Evolutionary conservation across 92 coral and sea anemone genomes (phyloP), one percentile per base, ranked within the genome.

Genomic region (Actinostola sp.): DNA sequence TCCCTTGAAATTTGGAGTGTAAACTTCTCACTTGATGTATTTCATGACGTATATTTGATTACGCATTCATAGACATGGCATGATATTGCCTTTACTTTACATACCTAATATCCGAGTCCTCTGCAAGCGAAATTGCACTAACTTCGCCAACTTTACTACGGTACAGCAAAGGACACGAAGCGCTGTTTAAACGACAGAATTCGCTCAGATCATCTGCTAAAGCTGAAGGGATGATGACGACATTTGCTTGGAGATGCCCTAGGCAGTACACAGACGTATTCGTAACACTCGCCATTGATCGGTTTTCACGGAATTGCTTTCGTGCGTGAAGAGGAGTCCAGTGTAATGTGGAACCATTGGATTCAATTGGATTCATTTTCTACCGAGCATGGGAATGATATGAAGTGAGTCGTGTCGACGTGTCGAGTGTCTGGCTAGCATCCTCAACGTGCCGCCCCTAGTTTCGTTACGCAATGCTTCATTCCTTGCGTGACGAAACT

Each of bases 71-170:
- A n/a, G n/a, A 8, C 15, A 7, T 15, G 15, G 46, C 46, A 7
- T 7, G 15, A 41, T 48, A 3, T 4, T 48, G 3, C 5, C n/a
- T 2, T 4, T 6, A 48, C 54, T 48, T 31, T 2, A 1, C 61
- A 31, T 73, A 91, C 97, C 97, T 87, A 3, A 91, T 81, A 49
- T 87, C 90, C 0, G 90, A 66, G 19, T 53, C 71, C 20, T 59
- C 49, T 0, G 89, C 69, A 19, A 87, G 66, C 10, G 31, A 24
- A 11, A 66, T 66, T 19, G 92, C 89, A 16, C 76, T 57, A 34
- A 78, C 63, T 13, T 91, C 90, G 2, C 93, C 90, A 8, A 61
- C 70, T 27, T 72, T 33, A 59, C 90, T 91, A 17, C 80, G 83
- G 72, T 84, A 84, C 48, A 91, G 24, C 52, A 88, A 24, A 17